Conservation (phyloP, 2,888 invertebrate genomes). For the Cryptocephalus moraei region DNA sequence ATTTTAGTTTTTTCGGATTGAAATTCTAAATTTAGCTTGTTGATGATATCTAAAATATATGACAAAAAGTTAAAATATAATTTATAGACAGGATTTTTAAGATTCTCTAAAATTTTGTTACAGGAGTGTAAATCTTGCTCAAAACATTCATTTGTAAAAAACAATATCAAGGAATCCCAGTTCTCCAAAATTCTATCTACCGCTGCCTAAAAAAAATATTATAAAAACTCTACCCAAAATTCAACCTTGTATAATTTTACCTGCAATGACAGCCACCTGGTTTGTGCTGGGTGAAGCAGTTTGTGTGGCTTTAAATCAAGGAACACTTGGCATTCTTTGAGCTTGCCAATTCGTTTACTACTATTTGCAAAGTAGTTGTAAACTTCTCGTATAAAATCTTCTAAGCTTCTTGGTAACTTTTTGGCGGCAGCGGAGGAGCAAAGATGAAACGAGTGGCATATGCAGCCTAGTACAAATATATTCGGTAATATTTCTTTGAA, state of each 20-base stretch:
- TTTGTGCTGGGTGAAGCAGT: too few species aligned
- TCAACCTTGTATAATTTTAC: background rate
- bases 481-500: conserved; percentile 2
- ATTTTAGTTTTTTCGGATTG: too few species aligned
- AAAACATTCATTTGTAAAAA: too few species aligned
- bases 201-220: conserved; percentile 2
- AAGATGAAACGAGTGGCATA: conserved; percentile 9
- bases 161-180: too few species aligned
- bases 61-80: too few species aligned
- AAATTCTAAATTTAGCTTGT: too few species aligned
- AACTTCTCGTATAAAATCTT: conserved; percentile 8
- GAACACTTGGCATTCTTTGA: conserved; percentile 6
- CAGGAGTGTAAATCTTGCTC: too few species aligned
- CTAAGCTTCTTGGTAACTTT: conserved; percentile 7
- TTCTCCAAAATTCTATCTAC: conserved; percentile 6
- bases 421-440: conserved; percentile 7
- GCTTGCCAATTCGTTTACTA: conserved; percentile 1
- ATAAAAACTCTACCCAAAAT: background rate
- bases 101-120: too few species aligned
- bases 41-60: too few species aligned
- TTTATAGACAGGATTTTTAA: too few species aligned
- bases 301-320: conserved; percentile 5
- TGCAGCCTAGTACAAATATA: conserved; percentile 7
- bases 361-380: conserved; percentile 7
- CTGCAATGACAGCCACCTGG: too few species aligned